A percentile compares a stretch with the other conserved stretches of the same genome.
Conservation (phyloP, 2,888 invertebrate species). For the Drosophila prolongata region DNA sequence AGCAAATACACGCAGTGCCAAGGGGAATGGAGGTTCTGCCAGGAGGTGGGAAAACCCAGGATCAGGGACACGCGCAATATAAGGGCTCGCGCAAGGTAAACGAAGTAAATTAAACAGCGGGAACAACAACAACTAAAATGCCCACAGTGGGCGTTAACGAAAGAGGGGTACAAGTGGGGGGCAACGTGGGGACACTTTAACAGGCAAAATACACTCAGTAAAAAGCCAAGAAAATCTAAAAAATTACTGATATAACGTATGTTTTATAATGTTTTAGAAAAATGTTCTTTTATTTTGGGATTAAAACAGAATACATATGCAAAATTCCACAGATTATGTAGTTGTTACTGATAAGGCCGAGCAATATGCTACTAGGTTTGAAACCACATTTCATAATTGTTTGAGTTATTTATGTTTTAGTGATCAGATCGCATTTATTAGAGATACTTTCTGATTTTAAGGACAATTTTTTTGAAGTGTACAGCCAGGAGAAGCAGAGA, state of each 20-base stretch:
- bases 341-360: no score
- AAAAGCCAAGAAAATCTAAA: neutral
- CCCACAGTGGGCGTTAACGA: conserved; percentile 14
- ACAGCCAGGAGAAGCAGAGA: conserved; percentile 19
- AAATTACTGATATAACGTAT: neutral
- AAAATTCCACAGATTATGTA: no score
- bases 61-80: conserved; percentile 47
- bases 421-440: neutral
- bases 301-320: no score
- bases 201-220: conserved; percentile 13
- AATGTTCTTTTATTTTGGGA: neutral
- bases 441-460: neutral
- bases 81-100: conserved; percentile 56
- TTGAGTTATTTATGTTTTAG: no score
- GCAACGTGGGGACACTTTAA: conserved; percentile 9
- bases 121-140: conserved; percentile 20
- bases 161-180: neutral
- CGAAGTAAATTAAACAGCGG: conserved; percentile 65
- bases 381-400: no score
- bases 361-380: no score
- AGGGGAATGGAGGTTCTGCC: neutral
- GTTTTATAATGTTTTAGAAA: no score
- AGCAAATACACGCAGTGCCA: conserved; percentile 39
- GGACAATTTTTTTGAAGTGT: conserved; percentile 13
- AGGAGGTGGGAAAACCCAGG: conserved; percentile 36